Evolutionary conservation across 1,140 invertebrate genomes (phyloP), one percentile per base, ranked within the genome.

Genomic region (Euura saliciscinereae): DNA sequence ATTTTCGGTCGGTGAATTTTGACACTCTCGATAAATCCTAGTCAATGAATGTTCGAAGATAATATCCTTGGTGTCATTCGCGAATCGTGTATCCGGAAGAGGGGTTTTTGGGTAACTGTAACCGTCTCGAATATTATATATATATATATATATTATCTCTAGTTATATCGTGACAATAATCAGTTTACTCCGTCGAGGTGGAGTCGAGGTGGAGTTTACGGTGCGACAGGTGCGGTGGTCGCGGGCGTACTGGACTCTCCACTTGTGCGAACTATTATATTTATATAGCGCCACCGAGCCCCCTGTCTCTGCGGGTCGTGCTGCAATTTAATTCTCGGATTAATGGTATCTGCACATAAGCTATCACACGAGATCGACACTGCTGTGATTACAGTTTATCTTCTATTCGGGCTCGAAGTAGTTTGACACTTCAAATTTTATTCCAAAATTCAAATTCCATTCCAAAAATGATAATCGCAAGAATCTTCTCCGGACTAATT

Each of bases 201-300:
- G 65, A 71, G 59, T 77, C 71, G 73, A 71, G 78, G 75, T 73
- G 71, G 78, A 75, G 74, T 73, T 76, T 80, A 79, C 78, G 76
- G 68, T 77, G 80, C 78, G 80, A 78, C 82, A 84, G 85, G 84
- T 86, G 84, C 78, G 81, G 75, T 82, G 77, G 82, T 78, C 77
- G 78, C 84, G 80, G 84, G 77, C 82, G 76, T 77, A 86, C 85
- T 85, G 85, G 79, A 79, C 78, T 79, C 76, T 77, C 75, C 76
- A 75, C 83, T 80, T 77, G 79, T 79, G 79, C 75, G 72, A 83
- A 83, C 82, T 84, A 85, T 84, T 85, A 82, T 85, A 84, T 85
- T 84, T 86, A 85, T 85, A 85, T 44, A 42, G 43, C 43, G 66
- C 66, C 66, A 28, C 28, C 11, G 28, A 42, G 66, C 43, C 66